Conservation (phyloP, 2,888 invertebrate species). For the Oscheius sp. region DNA sequence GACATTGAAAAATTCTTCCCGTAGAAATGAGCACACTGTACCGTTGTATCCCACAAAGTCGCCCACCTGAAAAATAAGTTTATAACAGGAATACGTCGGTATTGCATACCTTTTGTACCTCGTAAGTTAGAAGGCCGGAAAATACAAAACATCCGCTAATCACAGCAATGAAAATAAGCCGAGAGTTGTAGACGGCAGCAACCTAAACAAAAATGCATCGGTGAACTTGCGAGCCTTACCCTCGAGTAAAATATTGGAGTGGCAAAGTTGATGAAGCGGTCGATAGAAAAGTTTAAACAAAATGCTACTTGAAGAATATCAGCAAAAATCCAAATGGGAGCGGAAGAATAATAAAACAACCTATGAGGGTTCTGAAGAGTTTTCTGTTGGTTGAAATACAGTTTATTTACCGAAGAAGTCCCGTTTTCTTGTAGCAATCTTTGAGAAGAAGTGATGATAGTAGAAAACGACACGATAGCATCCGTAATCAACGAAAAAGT, state of each 20-base stretch:
- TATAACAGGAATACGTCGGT: neutral
- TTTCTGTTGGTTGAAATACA: no score
- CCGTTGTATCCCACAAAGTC: constrained; percentile 5
- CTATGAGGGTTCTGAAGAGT: neutral
- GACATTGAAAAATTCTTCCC: constrained; percentile 3
- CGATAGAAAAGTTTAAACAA: constrained; percentile 14
- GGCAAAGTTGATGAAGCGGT: constrained; percentile 21
- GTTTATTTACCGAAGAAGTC: neutral
- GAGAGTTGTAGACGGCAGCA: neutral
- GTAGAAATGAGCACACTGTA: constrained; percentile 1
- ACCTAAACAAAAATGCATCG: neutral
- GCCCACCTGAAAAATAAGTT: neutral
- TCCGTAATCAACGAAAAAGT: constrained; percentile 8
- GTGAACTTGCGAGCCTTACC: neutral
- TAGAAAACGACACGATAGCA: constrained; percentile 2
- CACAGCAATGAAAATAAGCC: neutral
- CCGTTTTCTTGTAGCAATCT: neutral
- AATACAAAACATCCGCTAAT: neutral
- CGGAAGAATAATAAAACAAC: neutral
- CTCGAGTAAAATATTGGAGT: constrained; percentile 5
- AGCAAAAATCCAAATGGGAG: constrained; percentile 14
- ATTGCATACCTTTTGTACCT: constrained; percentile 18
- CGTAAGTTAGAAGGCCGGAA: neutral
- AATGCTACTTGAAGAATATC: constrained; percentile 4
- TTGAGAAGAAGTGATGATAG: constrained; percentile 1